A percentile compares a stretch with the other conserved stretches of the same genome.
phyloP scores from a whole-genome alignment of 2,797 vertebrate species.

The Onychomys arenicola region DNA sequence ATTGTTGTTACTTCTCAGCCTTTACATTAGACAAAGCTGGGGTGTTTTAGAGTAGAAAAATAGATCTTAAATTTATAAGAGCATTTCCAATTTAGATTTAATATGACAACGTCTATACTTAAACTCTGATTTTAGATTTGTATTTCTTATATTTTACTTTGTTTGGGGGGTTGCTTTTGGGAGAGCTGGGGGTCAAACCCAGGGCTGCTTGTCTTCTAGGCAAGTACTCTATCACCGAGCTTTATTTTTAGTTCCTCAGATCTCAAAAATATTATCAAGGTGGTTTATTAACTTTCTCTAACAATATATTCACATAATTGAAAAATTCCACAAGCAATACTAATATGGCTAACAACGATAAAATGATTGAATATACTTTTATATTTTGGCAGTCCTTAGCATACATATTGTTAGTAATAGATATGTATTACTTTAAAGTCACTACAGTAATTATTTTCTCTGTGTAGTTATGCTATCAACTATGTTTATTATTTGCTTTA shows the following conservation, averaged over 20 bases:
- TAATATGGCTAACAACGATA: conserved; percentile 36
- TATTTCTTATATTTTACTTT: conserved; percentile 43
- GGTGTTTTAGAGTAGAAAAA: conserved; percentile 40
- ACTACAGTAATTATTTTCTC: conserved; percentile 57
- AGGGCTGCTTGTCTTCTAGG: neutral
- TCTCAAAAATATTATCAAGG: conserved; percentile 59
- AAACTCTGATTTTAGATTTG: conserved; percentile 46
- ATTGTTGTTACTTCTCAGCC: conserved; percentile 23
- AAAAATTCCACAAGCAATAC: conserved; percentile 50
- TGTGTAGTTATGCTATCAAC: conserved; percentile 53
- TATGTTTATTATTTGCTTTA: conserved; percentile 38
- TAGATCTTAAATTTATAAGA: conserved; percentile 44
- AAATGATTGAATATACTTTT: neutral
- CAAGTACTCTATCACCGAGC: neutral
- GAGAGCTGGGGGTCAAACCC: neutral
- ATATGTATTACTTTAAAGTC: conserved; percentile 48
- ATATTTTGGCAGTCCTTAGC: conserved; percentile 50
- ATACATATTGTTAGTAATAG: neutral
- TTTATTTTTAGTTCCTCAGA: neutral
- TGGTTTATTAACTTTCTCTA: conserved; percentile 50
- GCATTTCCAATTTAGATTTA: conserved; percentile 60
- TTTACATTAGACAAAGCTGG: conserved; percentile 49
- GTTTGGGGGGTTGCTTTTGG: neutral
- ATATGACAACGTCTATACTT: conserved; percentile 41
- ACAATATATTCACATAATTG: conserved; percentile 56